Evolutionary conservation across 2,113 vertebrate species (phyloP).

Genomic region (Tyrannus savana): DNA sequence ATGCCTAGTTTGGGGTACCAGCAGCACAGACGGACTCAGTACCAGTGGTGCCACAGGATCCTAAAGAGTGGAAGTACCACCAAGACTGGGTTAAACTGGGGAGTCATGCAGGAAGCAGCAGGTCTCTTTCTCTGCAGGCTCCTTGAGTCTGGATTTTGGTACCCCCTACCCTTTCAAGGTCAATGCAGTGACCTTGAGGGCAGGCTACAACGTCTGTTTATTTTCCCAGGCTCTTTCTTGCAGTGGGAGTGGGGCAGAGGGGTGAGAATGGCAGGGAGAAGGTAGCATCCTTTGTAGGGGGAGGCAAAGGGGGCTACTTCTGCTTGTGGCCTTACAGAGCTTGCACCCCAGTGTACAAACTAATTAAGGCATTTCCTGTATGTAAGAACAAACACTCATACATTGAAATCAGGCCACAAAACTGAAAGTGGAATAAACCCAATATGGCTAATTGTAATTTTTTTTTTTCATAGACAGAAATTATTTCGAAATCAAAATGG

Average conservation of each 20-base stretch:
- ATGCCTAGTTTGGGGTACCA: fast-evolving
- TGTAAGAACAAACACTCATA: not conserved
- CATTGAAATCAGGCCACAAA: not conserved
- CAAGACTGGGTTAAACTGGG: not conserved
- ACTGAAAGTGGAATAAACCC: not conserved
- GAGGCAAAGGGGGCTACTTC: not conserved
- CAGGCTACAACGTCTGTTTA: conserved; percentile 28
- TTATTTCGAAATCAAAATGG: not conserved
- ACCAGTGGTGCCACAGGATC: not conserved
- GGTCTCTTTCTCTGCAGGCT: not conserved
- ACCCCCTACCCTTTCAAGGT: conserved; percentile 45
- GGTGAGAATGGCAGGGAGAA: not conserved
- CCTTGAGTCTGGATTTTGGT: conserved; percentile 5
- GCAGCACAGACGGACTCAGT: not conserved
- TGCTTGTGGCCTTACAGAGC: not conserved
- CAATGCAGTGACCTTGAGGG: conserved; percentile 46
- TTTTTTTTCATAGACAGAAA: not conserved
- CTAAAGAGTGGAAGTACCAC: not conserved
- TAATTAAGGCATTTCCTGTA: not conserved
- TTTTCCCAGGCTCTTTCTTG: conserved; percentile 61
- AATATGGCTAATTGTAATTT: not conserved
- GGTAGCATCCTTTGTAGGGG: not conserved
- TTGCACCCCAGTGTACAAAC: not conserved
- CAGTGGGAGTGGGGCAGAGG: not conserved
- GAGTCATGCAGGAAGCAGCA: fast-evolving